These are phyloP conservation scores for Bacillus rossius DNA, from an alignment of 1,140 invertebrate species.

Conservation along the genomic window DNA sequence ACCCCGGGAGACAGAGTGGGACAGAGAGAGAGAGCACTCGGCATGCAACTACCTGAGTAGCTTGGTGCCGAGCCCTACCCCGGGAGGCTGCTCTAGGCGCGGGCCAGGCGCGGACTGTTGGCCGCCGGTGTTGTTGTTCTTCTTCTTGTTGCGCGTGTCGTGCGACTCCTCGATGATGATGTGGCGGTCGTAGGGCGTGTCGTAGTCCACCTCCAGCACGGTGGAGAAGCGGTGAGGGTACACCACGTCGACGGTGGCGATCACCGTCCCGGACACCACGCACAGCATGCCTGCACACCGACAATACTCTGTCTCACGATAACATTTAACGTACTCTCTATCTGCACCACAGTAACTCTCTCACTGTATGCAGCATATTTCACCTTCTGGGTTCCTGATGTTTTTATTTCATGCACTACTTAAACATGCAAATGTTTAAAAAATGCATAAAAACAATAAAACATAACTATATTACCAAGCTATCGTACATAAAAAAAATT, in stretches of 20 bases:
- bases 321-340: too few species aligned
- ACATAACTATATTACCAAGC: too few species aligned
- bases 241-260: slow-evolving; percentile 75
- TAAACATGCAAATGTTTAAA: too few species aligned
- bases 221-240: slow-evolving; percentile 90
- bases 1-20: too few species aligned
- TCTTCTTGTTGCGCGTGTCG: slow-evolving; percentile 57
- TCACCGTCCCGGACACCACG: slow-evolving; percentile 64
- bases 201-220: slow-evolving; percentile 88
- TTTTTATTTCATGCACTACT: too few species aligned
- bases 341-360: too few species aligned
- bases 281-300: slow-evolving; percentile 64
- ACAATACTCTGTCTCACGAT: too few species aligned
- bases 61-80: slow-evolving; percentile 48
- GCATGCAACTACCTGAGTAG: slow-evolving; percentile 47
- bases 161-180: slow-evolving; percentile 87
- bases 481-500: too few species aligned
- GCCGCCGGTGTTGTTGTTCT: slow-evolving; percentile 49
- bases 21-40: too few species aligned
- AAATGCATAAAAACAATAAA: too few species aligned
- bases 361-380: too few species aligned
- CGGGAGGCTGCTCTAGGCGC: slow-evolving; percentile 53
- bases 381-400: too few species aligned
- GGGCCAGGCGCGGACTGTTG: slow-evolving; percentile 15
- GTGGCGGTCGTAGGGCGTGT: slow-evolving; percentile 88